phyloP scores from a whole-genome alignment of 1,140 invertebrate genomes.

The Drosophila asahinai region DNA sequence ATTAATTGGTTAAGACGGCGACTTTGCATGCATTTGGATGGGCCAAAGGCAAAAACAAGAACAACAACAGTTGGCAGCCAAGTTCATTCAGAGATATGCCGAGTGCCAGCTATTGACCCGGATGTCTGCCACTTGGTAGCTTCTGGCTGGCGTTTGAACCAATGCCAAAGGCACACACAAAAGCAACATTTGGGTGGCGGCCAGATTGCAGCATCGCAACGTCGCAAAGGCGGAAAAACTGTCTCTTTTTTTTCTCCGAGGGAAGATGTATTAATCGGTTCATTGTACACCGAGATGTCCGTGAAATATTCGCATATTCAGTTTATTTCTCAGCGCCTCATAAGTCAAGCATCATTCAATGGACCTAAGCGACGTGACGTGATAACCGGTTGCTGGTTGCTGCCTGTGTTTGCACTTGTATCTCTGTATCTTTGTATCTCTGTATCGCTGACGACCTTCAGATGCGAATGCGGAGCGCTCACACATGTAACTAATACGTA shows the following conservation, averaged over 20 bases:
- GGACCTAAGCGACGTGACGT: constrained; percentile 52
- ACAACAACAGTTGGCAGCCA: constrained; percentile 31
- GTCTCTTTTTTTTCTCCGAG: background rate
- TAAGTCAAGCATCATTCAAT: constrained; percentile 53
- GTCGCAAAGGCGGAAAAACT: background rate
- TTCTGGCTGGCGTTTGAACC: constrained; percentile 28
- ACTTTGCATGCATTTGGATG: constrained; percentile 27
- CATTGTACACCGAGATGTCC: constrained; percentile 44
- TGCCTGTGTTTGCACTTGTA: constrained; percentile 41
- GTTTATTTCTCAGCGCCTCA: constrained; percentile 35
- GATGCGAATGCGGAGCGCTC: constrained; percentile 32
- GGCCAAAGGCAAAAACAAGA: constrained; percentile 1
- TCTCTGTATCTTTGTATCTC: constrained; percentile 29
- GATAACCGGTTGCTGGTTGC: constrained; percentile 43
- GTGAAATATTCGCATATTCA: constrained; percentile 47
- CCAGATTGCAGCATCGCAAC: constrained; percentile 38
- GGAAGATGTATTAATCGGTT: constrained; percentile 33
- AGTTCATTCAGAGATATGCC: constrained; percentile 37
- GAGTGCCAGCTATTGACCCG: constrained; percentile 46
- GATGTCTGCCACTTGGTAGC: constrained; percentile 36
- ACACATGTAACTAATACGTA: constrained; percentile 42
- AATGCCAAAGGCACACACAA: constrained; percentile 32
- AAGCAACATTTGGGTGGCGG: constrained; percentile 30
- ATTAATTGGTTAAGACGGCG: constrained; percentile 37
- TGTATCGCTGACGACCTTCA: constrained; percentile 48